phyloP scores from a whole-genome alignment of 2,113 vertebrate species.

The Takifugu flavidus region DNA sequence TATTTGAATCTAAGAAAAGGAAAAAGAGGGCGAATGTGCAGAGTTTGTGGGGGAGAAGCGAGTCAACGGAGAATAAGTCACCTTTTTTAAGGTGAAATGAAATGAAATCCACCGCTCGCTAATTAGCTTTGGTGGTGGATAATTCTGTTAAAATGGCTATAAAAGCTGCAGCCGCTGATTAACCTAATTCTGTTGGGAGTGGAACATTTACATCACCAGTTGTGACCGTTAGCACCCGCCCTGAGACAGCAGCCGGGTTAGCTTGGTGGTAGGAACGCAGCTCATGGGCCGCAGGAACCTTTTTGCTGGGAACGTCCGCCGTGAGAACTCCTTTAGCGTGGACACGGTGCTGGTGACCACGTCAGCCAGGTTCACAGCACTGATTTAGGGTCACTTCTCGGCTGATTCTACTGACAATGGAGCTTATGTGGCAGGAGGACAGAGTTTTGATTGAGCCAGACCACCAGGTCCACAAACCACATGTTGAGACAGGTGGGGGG shows the following conservation, averaged over 20 bases:
- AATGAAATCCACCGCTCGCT: slow-evolving; percentile 33
- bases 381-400: background rate
- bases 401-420: background rate
- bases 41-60: slow-evolving; percentile 1
- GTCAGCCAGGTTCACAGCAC: background rate
- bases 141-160: too few relatives aligned
- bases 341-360: background rate
- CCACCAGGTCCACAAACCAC: background rate
- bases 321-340: too few relatives aligned
- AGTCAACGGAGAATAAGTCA: background rate
- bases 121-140: too few relatives aligned
- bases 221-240: too few relatives aligned
- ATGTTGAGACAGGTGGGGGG: slow-evolving; percentile 38
- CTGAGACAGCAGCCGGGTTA: too few relatives aligned
- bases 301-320: too few relatives aligned
- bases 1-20: slow-evolving; percentile 64
- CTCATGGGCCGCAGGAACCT: too few relatives aligned
- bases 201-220: too few relatives aligned
- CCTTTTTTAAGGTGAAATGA: slow-evolving; percentile 9
- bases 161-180: background rate
- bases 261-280: too few relatives aligned
- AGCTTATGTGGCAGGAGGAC: slow-evolving; percentile 3
- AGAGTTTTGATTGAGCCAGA: slow-evolving; percentile 11
- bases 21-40: slow-evolving; percentile 41
- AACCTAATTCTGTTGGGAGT: too few relatives aligned